phyloP scores from a whole-genome alignment of 2,797 vertebrate genomes.

The Paratrypauchen microcephalus region DNA sequence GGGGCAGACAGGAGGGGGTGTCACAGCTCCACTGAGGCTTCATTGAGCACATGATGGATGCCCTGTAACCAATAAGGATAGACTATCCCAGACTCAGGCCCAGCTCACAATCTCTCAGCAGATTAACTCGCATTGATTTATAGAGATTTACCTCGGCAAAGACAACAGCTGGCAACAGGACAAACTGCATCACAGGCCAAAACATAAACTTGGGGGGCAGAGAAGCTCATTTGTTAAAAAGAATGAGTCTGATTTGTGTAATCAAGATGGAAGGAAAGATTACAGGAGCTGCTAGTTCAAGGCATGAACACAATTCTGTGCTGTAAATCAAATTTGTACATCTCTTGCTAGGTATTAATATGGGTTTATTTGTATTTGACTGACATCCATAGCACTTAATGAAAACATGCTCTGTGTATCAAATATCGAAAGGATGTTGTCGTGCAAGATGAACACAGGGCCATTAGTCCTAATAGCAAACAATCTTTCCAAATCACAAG shows the following conservation, averaged over 20 bases:
- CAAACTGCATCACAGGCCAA: conserved; percentile 65
- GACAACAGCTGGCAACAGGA: conserved; percentile 78
- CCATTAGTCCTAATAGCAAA: too few species aligned
- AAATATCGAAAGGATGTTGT: too few species aligned
- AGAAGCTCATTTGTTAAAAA: conserved; percentile 64
- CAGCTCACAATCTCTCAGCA: conserved; percentile 74
- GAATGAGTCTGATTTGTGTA: conserved; percentile 33
- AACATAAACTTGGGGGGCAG: conserved; percentile 62
- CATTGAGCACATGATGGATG: conserved; percentile 77
- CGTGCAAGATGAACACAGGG: too few species aligned
- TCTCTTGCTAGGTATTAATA: not conserved
- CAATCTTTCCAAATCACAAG: too few species aligned
- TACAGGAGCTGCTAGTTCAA: conserved; percentile 18
- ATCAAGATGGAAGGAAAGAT: conserved; percentile 29
- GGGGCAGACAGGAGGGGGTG: conserved; percentile 61
- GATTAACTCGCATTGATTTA: conserved; percentile 82
- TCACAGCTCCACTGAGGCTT: conserved; percentile 66
- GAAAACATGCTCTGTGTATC: too few species aligned
- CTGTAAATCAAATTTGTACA: not conserved
- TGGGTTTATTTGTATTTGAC: not conserved
- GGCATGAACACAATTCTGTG: conserved; percentile 3
- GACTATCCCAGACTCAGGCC: conserved; percentile 56
- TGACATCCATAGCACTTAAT: not conserved
- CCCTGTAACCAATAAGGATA: conserved; percentile 79
- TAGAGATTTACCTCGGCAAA: conserved; percentile 76